Conservation (phyloP, 92 coral and sea anemone species). For the Phenganax stokvisi region DNA sequence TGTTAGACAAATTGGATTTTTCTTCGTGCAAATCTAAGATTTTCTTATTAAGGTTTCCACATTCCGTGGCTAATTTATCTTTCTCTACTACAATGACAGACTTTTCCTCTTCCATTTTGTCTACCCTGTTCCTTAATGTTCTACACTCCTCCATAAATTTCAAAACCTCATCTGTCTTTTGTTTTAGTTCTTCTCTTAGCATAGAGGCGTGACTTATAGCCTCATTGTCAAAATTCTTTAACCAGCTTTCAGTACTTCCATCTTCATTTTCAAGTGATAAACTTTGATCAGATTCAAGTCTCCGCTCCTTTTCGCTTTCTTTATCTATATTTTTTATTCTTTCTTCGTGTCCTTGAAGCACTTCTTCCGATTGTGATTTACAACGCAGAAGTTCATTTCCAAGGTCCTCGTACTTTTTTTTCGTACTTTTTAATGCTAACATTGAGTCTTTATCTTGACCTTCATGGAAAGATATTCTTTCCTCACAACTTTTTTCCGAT, state of each 20-base stretch:
- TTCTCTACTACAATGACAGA: constrained; percentile 54
- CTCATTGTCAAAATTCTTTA: constrained; percentile 55
- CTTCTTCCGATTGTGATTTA: constrained; percentile 45
- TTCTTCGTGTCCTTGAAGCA: constrained; percentile 44
- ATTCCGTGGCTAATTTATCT: constrained; percentile 49
- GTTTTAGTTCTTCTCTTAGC: constrained; percentile 53
- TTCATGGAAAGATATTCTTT: constrained; percentile 52
- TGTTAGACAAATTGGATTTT: constrained; percentile 38
- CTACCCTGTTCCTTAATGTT: constrained; percentile 47
- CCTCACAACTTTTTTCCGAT: constrained; percentile 41
- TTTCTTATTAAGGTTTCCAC: constrained; percentile 50
- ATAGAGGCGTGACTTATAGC: constrained; percentile 41
- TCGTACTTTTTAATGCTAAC: constrained; percentile 37
- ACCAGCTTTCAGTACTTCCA: constrained; percentile 56
- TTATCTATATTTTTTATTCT: constrained; percentile 43
- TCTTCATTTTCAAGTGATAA: constrained; percentile 50
- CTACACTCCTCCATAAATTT: constrained; percentile 47
- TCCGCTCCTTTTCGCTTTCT: constrained; percentile 53
- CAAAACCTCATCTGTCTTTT: constrained; percentile 49
- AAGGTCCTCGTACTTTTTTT: constrained; percentile 33
- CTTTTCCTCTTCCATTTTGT: constrained; percentile 57
- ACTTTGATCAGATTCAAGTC: constrained; percentile 47
- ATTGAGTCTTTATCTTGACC: constrained; percentile 48
- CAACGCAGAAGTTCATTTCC: constrained; percentile 42
- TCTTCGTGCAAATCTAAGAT: constrained; percentile 44